Evolutionary conservation across 2,113 vertebrate genomes (phyloP).

Genomic region (Probosciger aterrimus): DNA sequence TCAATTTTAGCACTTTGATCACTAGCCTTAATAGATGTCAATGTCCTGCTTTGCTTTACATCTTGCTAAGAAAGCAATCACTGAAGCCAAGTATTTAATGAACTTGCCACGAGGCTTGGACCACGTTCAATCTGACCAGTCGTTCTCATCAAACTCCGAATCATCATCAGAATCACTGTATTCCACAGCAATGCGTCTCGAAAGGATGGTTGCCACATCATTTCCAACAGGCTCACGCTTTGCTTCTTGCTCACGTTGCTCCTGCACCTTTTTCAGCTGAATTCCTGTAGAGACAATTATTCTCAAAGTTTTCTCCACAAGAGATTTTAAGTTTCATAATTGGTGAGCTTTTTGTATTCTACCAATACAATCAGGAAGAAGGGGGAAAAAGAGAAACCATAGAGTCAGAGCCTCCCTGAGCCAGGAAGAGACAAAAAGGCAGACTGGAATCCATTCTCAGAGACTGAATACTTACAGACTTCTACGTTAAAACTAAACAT

Average conservation of each 20-base stretch:
- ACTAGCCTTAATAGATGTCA: background rate
- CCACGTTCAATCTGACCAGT: slow-evolving; percentile 90
- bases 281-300: slow-evolving; percentile 79
- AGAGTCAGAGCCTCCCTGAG: background rate
- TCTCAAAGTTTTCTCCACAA: background rate
- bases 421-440: background rate
- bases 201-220: slow-evolving; percentile 96
- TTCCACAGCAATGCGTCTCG: slow-evolving; percentile 93
- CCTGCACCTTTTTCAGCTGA: slow-evolving; percentile 98
- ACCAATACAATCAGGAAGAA: background rate
- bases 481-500: background rate
- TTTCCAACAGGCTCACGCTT: slow-evolving; percentile 92
- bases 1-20: background rate
- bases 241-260: slow-evolving; percentile 95
- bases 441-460: background rate
- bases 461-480: background rate
- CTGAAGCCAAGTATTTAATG: background rate
- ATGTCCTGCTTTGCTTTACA: background rate
- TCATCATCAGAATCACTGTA: slow-evolving; percentile 97
- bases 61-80: background rate
- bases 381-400: background rate
- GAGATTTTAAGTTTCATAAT: background rate
- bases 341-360: background rate
- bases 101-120: background rate
- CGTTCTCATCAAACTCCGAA: slow-evolving; percentile 93